Percentiles rank a stretch among this genome's conserved stretches.
phyloP scores from a whole-genome alignment of 2,888 invertebrate genomes.

The Mechanitis mazaeus region DNA sequence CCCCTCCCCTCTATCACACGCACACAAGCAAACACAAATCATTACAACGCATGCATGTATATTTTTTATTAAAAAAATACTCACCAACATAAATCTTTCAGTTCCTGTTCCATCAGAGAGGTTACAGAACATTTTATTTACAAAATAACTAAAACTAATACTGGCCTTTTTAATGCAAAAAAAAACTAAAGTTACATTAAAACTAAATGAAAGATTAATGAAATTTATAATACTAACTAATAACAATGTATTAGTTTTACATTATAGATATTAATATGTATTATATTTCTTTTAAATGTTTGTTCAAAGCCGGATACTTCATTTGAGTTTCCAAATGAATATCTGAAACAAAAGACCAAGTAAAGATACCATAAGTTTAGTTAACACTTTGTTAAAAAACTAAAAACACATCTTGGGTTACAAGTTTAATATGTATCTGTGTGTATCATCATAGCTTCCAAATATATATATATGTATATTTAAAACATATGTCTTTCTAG shows the following conservation, averaged over 20 bases:
- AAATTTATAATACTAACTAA: not conserved
- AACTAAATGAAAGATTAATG: not conserved
- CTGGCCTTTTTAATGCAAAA: conserved; percentile 41
- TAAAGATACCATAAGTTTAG: too few species aligned
- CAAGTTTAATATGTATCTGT: too few species aligned
- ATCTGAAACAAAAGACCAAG: conserved; percentile 4
- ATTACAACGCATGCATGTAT: too few species aligned
- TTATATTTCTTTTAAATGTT: conserved; percentile 1
- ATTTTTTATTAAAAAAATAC: conserved; percentile 26
- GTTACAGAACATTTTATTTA: conserved; percentile 19
- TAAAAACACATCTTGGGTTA: too few species aligned
- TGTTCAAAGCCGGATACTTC: not conserved
- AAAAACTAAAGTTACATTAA: conserved; percentile 5
- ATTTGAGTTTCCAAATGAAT: not conserved
- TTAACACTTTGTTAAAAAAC: too few species aligned
- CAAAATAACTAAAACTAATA: conserved; percentile 36
- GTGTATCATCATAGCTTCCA: too few species aligned
- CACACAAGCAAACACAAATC: too few species aligned
- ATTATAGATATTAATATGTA: conserved; percentile 9
- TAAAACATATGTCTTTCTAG: too few species aligned
- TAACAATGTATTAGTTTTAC: not conserved
- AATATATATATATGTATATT: too few species aligned
- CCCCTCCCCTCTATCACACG: too few species aligned
- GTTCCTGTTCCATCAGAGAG: conserved; percentile 1
- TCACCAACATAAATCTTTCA: conserved; percentile 23